Evolutionary conservation across 2,113 vertebrate genomes (phyloP).

Genomic region (Chrysemys picta): DNA sequence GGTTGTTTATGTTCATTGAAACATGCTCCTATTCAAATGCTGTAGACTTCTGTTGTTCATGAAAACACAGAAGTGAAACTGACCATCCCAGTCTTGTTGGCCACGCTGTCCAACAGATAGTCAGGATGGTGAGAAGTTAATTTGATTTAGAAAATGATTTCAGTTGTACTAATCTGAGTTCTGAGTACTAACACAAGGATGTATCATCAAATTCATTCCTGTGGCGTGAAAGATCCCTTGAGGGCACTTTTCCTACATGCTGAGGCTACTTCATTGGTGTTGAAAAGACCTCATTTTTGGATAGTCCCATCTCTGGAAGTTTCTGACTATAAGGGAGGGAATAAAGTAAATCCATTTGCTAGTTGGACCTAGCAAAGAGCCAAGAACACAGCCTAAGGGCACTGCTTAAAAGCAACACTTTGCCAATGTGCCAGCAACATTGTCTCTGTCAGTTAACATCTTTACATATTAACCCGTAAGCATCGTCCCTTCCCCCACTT

Average conservation of each 20-base stretch:
- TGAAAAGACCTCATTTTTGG: background rate
- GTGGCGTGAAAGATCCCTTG: background rate
- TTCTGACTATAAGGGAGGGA: background rate
- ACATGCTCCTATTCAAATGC: background rate
- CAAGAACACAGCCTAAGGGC: background rate
- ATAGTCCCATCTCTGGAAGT: background rate
- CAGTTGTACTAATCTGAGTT: background rate
- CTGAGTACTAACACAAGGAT: background rate
- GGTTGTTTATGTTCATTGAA: background rate
- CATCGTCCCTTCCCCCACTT: background rate
- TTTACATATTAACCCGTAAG: background rate
- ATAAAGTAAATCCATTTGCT: background rate
- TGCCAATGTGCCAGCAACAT: background rate
- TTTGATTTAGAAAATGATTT: background rate
- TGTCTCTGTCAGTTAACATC: background rate
- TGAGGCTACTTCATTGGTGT: background rate
- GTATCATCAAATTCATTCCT: conserved; percentile 15
- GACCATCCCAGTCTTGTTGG: background rate
- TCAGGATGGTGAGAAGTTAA: background rate
- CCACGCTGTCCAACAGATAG: background rate
- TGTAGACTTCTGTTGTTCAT: background rate
- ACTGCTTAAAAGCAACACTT: background rate
- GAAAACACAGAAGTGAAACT: background rate
- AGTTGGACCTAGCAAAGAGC: background rate
- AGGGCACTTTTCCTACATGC: background rate